A percentile compares a stretch with the other conserved stretches of the same genome.
Conservation (phyloP, 2,888 invertebrate species). For the Drosophila neonasuta region DNA sequence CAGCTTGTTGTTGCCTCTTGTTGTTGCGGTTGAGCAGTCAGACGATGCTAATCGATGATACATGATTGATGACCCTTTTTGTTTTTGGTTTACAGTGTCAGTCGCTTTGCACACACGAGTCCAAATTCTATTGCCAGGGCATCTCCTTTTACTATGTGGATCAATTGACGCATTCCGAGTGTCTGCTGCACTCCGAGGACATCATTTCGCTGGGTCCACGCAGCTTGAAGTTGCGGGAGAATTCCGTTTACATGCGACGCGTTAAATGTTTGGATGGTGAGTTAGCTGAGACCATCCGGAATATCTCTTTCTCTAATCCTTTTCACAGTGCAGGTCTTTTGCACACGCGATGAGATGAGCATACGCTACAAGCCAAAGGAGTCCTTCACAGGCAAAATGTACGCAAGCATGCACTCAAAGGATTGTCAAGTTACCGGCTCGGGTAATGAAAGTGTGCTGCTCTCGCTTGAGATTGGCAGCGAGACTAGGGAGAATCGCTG, state of each 20-base stretch:
- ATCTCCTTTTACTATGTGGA: constrained; percentile 83
- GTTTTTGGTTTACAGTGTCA: constrained; percentile 83
- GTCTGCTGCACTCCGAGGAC: constrained; percentile 91
- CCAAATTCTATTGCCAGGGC: constrained; percentile 88
- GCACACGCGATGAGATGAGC: constrained; percentile 87
- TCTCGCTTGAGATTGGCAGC: constrained; percentile 79
- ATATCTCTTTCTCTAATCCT: background rate
- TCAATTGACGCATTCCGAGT: constrained; percentile 81
- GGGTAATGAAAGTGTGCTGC: constrained; percentile 79
- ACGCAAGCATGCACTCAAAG: constrained; percentile 90
- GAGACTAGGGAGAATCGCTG: constrained; percentile 81
- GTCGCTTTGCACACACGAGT: constrained; percentile 85
- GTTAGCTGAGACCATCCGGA: constrained; percentile 62
- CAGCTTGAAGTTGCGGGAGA: constrained; percentile 84
- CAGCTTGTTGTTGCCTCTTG: constrained; percentile 4
- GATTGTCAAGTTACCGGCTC: constrained; percentile 86
- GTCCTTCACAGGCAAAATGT: constrained; percentile 88
- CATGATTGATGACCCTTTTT: constrained; percentile 63
- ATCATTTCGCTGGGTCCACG: constrained; percentile 90
- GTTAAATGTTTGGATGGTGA: constrained; percentile 93
- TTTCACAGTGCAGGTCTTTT: constrained; percentile 88
- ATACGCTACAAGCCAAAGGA: constrained; percentile 86
- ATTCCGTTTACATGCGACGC: constrained; percentile 89
- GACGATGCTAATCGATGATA: constrained; percentile 63
- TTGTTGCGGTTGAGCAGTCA: constrained; percentile 43